Evolutionary conservation across 2,113 vertebrate genomes (phyloP), one percentile per base, ranked within the genome.

Genomic region (Euleptes europaea): DNA sequence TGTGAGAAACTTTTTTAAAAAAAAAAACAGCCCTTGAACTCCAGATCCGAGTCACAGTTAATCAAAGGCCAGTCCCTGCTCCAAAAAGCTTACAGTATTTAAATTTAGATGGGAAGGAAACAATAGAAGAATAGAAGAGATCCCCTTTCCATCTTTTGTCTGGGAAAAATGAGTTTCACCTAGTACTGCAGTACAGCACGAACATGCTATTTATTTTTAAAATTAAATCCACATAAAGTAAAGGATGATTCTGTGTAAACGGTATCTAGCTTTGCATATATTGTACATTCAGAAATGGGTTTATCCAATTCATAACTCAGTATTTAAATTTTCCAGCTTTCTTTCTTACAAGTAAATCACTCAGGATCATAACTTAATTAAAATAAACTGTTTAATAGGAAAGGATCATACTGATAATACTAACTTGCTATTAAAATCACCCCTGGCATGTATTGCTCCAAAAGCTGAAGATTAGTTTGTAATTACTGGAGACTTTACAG

Each of bases 351-450:
- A 65, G 54, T 80, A 84, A 57, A 40, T 83, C 89, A 80, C 26
- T 85, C 19, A 71, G 23, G n/a, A 71, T 33, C n/a, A 85, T 10
- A 88, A 80, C 84, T 84, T 11, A 77, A 70, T 77, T 88, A 84
- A 84, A 78, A n/a, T 35, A 92, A 86, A 88, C 74, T 71, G 10
- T 5, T 75, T 79, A 88, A 86, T 84, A 79, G 84, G 60, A 91
- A 92, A 85, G 47, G 17, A 79, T 75, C 40, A 54, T 60, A 78
- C 21, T 35, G 72, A 79, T 85, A 79, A 84, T 38, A 85, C 57
- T 70, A 90, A 89, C 79, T 85, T 91, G 14, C 21, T 71, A 35
- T 31, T 86, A 72, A 69, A 49, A 88, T 85, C 38, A 86, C 12
- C 80, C 26, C 40, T 83, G 35, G 28, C 42, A 38, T 57, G 21